Evolutionary conservation across 2,113 vertebrate genomes (phyloP).

Genomic region (Meriones unguiculatus): DNA sequence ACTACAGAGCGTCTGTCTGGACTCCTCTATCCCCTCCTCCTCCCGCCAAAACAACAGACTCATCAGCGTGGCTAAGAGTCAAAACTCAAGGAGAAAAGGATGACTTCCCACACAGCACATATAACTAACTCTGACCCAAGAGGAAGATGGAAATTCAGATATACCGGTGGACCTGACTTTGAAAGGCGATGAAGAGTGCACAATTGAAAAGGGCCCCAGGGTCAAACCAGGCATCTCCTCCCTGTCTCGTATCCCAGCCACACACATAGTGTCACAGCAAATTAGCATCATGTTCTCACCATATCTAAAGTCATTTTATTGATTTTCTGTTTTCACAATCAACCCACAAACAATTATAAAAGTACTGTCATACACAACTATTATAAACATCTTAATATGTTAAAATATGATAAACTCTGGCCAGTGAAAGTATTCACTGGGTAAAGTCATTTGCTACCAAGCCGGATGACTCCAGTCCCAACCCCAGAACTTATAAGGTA

Average conservation of each 20-base stretch:
- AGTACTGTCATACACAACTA: not conserved
- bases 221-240: not conserved
- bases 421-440: not conserved
- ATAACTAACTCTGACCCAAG: not conserved
- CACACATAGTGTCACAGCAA: not conserved
- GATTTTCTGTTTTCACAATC: conserved; percentile 13
- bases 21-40: not conserved
- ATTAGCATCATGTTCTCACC: not conserved
- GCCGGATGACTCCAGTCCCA: not conserved
- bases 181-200: not conserved
- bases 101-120: not conserved
- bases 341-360: not conserved
- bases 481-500: not conserved
- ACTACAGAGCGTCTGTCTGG: not conserved
- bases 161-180: not conserved
- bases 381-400: not conserved
- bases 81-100: not conserved
- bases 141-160: not conserved
- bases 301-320: not conserved
- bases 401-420: not conserved
- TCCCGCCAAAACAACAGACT: not conserved
- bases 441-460: not conserved
- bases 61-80: not conserved
- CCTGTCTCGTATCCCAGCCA: not conserved
- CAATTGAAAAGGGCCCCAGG: not conserved